A percentile compares a stretch with the other conserved stretches of the same genome.
phyloP scores from a whole-genome alignment of 2,797 vertebrate genomes.

The Poecile montanus region DNA sequence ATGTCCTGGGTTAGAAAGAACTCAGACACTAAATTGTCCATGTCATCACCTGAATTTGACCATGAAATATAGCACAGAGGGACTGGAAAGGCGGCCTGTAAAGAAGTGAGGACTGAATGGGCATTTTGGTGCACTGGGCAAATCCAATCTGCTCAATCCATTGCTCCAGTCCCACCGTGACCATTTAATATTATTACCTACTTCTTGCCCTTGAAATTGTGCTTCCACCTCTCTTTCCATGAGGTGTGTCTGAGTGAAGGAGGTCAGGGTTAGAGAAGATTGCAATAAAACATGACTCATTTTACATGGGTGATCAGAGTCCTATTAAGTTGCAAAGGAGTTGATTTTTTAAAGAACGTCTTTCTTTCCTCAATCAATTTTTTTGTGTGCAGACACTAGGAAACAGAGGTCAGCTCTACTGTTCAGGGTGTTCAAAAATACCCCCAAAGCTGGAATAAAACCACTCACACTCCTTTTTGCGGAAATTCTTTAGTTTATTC shows the following conservation, averaged over 20 bases:
- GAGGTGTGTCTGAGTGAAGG: slow-evolving; percentile 65
- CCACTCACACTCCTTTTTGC: background rate
- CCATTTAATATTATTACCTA: slow-evolving; percentile 87
- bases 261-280: slow-evolving; percentile 66
- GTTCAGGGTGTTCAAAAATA: slow-evolving; percentile 1
- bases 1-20: slow-evolving; percentile 86
- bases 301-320: slow-evolving; percentile 64
- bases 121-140: slow-evolving; percentile 74
- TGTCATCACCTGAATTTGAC: slow-evolving; percentile 87
- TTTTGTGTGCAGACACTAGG: background rate
- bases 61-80: slow-evolving; percentile 82
- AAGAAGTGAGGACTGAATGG: slow-evolving; percentile 67
- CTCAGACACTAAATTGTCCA: slow-evolving; percentile 91
- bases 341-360: slow-evolving; percentile 50
- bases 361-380: slow-evolving; percentile 10
- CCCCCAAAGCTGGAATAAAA: slow-evolving; percentile 41
- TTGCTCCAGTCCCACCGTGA: slow-evolving; percentile 80
- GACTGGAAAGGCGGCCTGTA: slow-evolving; percentile 79
- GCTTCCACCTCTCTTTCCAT: slow-evolving; percentile 76
- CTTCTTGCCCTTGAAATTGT: slow-evolving; percentile 79
- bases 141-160: slow-evolving; percentile 83
- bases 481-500: slow-evolving; percentile 29
- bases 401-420: slow-evolving; percentile 6
- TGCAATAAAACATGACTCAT: slow-evolving; percentile 62
- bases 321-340: slow-evolving; percentile 58